Evolutionary conservation across 2,797 vertebrate species (phyloP).

Genomic region (Pangasius djambal): DNA sequence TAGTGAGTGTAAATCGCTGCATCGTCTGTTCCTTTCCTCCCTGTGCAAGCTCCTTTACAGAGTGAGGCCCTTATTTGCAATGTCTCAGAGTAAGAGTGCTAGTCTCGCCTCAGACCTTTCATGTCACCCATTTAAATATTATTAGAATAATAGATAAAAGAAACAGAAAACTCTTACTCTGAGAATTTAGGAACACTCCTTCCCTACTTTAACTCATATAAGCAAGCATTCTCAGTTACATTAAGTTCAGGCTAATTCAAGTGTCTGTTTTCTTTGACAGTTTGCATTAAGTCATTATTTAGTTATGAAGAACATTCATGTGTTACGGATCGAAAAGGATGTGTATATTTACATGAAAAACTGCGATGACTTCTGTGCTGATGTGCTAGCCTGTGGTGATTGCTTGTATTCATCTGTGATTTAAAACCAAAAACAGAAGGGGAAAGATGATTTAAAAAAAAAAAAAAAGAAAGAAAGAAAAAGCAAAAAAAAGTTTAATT

Average conservation of each 20-base stretch:
- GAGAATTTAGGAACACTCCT: neutral
- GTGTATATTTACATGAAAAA: conserved; percentile 38
- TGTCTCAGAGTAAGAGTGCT: neutral
- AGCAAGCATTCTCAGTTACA: neutral
- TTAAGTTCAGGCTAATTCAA: neutral
- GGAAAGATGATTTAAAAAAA: neutral
- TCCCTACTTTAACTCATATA: neutral
- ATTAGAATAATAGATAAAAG: neutral
- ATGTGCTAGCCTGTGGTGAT: conserved; percentile 51
- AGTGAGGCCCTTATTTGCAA: neutral
- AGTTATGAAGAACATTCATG: conserved; percentile 29
- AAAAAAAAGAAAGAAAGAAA: neutral
- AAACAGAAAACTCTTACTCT: neutral
- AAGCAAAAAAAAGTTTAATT: neutral
- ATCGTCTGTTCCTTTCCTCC: neutral
- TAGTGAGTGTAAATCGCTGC: conserved; percentile 67
- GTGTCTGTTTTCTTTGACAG: neutral
- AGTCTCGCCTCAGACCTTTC: neutral
- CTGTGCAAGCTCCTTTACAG: conserved; percentile 7
- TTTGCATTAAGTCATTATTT: conserved; percentile 16
- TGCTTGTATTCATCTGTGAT: conserved; percentile 53
- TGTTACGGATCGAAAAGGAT: conserved; percentile 37
- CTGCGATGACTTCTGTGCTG: conserved; percentile 47
- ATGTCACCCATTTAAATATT: neutral
- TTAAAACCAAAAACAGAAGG: conserved; percentile 27